Evolutionary conservation across 2,797 vertebrate genomes (phyloP), one percentile per base, ranked within the genome.

Genomic region (Intellagama lesueurii): DNA sequence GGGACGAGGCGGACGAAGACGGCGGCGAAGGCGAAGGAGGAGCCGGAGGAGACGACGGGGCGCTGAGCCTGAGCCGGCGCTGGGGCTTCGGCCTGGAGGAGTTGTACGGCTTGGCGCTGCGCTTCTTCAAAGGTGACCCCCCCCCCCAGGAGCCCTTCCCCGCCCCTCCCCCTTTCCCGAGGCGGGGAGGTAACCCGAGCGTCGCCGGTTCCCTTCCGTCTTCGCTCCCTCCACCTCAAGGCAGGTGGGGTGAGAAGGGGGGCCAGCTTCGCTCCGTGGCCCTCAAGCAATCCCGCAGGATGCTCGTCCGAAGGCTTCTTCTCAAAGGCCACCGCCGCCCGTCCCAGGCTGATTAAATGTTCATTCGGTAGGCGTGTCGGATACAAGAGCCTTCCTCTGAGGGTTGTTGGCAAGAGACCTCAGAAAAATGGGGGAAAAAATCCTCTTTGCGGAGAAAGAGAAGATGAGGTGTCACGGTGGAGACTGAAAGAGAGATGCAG

Each of bases 1-100:
- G 93, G 88, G 89, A 90, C 85, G 93, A 96, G 91, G 97, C 81
- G 3, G 70, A 49, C 40, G 79, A 52, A 0, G 76, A 56, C 7
- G 28, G 56, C 86, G 89, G 96, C 91, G 97, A 84, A 5, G 70
- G 24, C 52, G 78, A 26, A 0, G 75, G 17, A 4, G 95, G 93
- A 35, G 93, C 49, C 79, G 77, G 76, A 2, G 93, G 88, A 1
- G 93, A 93, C 96, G 97, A 93, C 88, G 96, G 96, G 92, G 96
- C 97, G 82, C 94, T 93, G 96, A 96, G 94, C 88, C 96, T 98
- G 94, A 98, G 99, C 96, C 96, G 94, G 96, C 98, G 97, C 95
- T 99, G 98, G 98, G 98, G 99, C 92, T 99, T 99, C 95, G 96
- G 97, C 91, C 94, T 99, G 88, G 97, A 96, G 81, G 99, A 99